Conservation (phyloP, 2,888 invertebrate species). For the Agrochola macilenta region DNA sequence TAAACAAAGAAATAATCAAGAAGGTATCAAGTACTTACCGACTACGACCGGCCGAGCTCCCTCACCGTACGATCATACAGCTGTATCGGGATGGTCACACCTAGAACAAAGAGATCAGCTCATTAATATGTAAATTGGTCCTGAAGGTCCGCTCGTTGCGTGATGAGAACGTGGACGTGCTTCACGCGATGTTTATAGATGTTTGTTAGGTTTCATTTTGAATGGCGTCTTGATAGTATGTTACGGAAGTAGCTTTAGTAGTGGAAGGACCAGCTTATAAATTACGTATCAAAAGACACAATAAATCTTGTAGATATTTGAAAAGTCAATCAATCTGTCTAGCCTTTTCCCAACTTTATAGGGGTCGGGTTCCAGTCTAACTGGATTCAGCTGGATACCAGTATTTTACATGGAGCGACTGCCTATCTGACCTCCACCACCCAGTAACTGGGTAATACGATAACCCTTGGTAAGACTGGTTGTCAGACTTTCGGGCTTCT, state of each 20-base stretch:
- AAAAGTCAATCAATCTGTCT: too few species aligned
- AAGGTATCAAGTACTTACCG: conserved; percentile 53
- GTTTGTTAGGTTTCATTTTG: conserved; percentile 12
- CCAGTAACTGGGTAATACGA: too few species aligned
- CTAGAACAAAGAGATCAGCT: conserved; percentile 62
- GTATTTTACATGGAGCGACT: too few species aligned
- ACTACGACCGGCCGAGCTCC: conserved; percentile 64
- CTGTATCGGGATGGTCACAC: conserved; percentile 40
- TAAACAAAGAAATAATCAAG: conserved; percentile 1
- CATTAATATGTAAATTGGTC: conserved; percentile 63
- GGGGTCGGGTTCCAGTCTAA: too few species aligned
- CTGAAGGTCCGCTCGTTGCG: conserved; percentile 34
- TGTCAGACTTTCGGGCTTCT: too few species aligned
- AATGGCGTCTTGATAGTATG: background rate
- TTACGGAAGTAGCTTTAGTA: background rate
- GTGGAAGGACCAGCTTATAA: background rate
- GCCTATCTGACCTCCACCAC: too few species aligned
- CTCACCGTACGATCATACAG: conserved; percentile 65
- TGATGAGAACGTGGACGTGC: conserved; percentile 30
- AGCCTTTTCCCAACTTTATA: too few species aligned
- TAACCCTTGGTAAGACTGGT: too few species aligned
- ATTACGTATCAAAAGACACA: background rate
- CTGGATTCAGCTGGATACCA: too few species aligned
- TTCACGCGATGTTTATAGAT: conserved; percentile 33
- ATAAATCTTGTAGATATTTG: background rate